A percentile compares a stretch with the other conserved stretches of the same genome.
These are phyloP conservation scores for Apodemus speciosus DNA, from an alignment of 2,113 vertebrate genomes.

Conservation along the genomic window DNA sequence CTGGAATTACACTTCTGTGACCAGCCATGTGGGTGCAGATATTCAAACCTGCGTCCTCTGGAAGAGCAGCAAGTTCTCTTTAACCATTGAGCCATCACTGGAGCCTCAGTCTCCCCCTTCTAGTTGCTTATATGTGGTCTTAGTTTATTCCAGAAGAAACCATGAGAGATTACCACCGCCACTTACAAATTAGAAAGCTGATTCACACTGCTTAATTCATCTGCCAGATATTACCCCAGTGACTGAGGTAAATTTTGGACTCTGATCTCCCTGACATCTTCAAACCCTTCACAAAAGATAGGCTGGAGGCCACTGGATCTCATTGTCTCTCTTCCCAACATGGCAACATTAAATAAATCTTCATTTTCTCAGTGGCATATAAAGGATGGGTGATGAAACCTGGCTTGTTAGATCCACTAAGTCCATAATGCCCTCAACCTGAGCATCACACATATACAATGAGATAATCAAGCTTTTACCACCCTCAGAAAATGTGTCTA, in stretches of 20 bases:
- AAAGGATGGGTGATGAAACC: not conserved
- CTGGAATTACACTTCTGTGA: not conserved
- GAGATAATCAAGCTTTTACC: not conserved
- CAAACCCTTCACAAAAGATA: not conserved
- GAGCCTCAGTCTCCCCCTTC: not conserved
- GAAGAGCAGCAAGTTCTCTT: not conserved
- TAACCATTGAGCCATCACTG: not conserved
- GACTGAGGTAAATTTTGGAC: not conserved
- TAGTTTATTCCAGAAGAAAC: not conserved
- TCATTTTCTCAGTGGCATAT: not conserved
- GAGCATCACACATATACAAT: not conserved
- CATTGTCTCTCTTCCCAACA: not conserved
- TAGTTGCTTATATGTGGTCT: not conserved
- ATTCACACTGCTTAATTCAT: constrained; percentile 3
- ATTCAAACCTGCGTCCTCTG: not conserved
- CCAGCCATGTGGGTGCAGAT: not conserved
- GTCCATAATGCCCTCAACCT: not conserved
- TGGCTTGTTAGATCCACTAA: too few species aligned
- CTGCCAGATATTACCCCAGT: not conserved
- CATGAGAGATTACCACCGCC: not conserved
- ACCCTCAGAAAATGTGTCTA: not conserved
- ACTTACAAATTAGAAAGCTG: constrained; percentile 5
- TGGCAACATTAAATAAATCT: not conserved
- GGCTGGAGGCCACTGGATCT: not conserved
- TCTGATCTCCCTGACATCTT: not conserved